Evolutionary conservation across 2,113 vertebrate genomes (phyloP), one percentile per base, ranked within the genome.

Genomic region (Echinops telfairi): DNA sequence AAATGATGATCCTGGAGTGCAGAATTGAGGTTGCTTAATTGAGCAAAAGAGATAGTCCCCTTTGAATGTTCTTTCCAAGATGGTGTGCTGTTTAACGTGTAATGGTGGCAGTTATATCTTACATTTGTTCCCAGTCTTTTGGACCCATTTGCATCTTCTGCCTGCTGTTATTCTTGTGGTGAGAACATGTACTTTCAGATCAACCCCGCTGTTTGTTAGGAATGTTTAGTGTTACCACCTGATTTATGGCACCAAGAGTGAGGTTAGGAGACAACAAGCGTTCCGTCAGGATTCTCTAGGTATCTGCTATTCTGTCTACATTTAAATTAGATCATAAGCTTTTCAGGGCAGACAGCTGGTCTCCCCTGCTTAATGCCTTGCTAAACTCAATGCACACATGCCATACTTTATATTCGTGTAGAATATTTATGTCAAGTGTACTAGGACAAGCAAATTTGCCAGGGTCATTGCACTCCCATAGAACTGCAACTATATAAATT

Each of bases 351-450:
- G 77, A 80, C n/a, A 89, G 36, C n/a, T 87, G 25, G 27, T 68
- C 88, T 86, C 76, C 36, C 16, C 33, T 90, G 73, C 76, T 95
- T 86, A 93, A 88, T 95, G 93, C 40, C 94, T 93, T 93, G 36
- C 79, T 91, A 73, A 90, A 66, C 31, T 88, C 85, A 43, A 58
- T 77, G 84, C 17, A 93, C 25, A 88, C 68, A 89, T 92, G 78
- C 23, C 83, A 90, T 90, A 86, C 66, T 92, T 90, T 83, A 93
- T 95, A 96, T 86, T 88, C 70, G 82, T 5, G 6, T 1, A 60
- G 68, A 88, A 89, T 95, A 96, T 96, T 95, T 97, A 97, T 92
- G 83, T 86, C n/a, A 92, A 94, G 91, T 78, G 38, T 86, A 94
- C 88, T 33, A 86, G 84, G 58, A 83, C 82, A 93, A 89, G 86